A percentile compares a stretch with the other conserved stretches of the same genome.
phyloP scores from a whole-genome alignment of 1,140 invertebrate species.

The Chrysoperla carnea region DNA sequence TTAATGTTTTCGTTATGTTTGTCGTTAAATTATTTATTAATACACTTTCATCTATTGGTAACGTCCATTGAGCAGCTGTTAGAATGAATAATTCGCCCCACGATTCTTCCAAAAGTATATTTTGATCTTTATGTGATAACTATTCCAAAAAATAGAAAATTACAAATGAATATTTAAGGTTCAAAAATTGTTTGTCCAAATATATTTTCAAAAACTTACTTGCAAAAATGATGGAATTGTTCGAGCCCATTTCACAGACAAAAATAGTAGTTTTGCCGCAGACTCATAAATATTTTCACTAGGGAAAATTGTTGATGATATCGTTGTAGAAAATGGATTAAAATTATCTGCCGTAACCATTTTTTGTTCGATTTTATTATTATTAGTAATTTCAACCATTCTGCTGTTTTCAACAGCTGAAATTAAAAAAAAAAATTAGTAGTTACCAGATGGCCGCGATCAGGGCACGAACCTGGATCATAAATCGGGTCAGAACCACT shows the following conservation, averaged over 20 bases:
- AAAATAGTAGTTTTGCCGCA: slow-evolving; percentile 57
- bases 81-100: slow-evolving; percentile 78
- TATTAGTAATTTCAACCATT: no score
- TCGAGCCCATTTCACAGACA: slow-evolving; percentile 58
- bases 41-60: slow-evolving; percentile 51
- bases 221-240: slow-evolving; percentile 57
- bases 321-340: neutral
- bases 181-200: neutral
- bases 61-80: slow-evolving; percentile 60
- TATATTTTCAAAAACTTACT: slow-evolving; percentile 18
- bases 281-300: slow-evolving; percentile 51
- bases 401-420: no score
- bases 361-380: no score
- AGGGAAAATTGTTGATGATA: slow-evolving; percentile 20
- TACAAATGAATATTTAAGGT: neutral
- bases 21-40: slow-evolving; percentile 1
- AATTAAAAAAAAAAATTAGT: no score
- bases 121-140: slow-evolving; percentile 53
- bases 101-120: slow-evolving; percentile 50
- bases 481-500: no score
- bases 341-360: no score
- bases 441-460: no score
- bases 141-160: slow-evolving; percentile 10
- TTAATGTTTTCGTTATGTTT: slow-evolving; percentile 2
- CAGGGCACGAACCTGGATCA: no score